These are phyloP conservation scores for Phania funesta DNA, from an alignment of 2,888 invertebrate species.

Conservation along the genomic window DNA sequence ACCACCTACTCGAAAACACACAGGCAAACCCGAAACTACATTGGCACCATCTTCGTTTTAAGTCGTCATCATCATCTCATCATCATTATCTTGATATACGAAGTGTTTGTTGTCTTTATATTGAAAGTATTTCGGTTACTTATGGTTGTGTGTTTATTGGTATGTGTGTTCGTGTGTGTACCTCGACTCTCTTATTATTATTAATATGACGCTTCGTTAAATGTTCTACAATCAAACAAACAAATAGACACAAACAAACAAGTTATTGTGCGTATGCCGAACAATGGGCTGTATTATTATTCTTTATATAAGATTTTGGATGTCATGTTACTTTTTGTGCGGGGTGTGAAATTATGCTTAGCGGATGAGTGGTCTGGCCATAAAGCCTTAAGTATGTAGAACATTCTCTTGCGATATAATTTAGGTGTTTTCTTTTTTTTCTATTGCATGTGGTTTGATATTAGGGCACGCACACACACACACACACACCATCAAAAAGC, in stretches of 20 bases:
- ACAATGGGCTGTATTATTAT: background rate
- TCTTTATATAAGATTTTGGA: slow-evolving; percentile 41
- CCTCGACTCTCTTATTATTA: background rate
- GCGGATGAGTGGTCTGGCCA: slow-evolving; percentile 44
- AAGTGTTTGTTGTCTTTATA: slow-evolving; percentile 38
- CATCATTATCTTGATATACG: background rate
- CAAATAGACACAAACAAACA: background rate
- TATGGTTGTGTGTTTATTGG: background rate
- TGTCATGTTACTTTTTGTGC: slow-evolving; percentile 48
- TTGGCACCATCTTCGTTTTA: slow-evolving; percentile 39
- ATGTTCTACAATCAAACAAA: background rate
- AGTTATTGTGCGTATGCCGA: background rate
- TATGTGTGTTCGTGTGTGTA: background rate
- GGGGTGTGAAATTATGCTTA: slow-evolving; percentile 54
- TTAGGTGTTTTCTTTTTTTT: background rate
- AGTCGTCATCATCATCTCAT: slow-evolving; percentile 3
- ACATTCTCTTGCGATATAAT: background rate
- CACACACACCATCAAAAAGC: background rate
- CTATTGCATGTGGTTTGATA: background rate
- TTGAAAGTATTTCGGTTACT: slow-evolving; percentile 11
- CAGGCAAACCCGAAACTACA: background rate
- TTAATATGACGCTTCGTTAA: slow-evolving; percentile 2
- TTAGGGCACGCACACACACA: background rate
- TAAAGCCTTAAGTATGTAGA: slow-evolving; percentile 33
- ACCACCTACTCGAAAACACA: background rate